Evolutionary conservation across 1,140 invertebrate species (phyloP).

Genomic region (Hypothenemus hampei): DNA sequence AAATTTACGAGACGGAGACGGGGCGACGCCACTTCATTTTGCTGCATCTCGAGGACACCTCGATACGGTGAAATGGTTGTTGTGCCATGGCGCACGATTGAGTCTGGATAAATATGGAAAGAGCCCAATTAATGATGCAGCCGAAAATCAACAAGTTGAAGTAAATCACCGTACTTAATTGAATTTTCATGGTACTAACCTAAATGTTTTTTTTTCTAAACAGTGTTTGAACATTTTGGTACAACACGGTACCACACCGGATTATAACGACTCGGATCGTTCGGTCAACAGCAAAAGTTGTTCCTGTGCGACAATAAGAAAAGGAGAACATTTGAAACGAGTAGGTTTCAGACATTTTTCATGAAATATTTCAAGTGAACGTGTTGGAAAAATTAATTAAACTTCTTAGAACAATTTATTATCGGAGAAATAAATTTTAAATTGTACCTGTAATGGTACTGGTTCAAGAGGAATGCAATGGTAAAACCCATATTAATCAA

Average conservation of each 20-base stretch:
- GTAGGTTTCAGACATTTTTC: slow-evolving; percentile 14
- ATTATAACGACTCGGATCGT: slow-evolving; percentile 47
- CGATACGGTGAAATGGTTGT: slow-evolving; percentile 75
- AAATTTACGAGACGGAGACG: slow-evolving; percentile 78
- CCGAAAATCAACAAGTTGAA: slow-evolving; percentile 83
- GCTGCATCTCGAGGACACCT: slow-evolving; percentile 77
- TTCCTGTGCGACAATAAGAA: slow-evolving; percentile 38
- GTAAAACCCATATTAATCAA: too few species aligned
- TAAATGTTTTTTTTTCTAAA: slow-evolving; percentile 36
- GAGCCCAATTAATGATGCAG: slow-evolving; percentile 83
- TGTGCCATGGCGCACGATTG: slow-evolving; percentile 71
- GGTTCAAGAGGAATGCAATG: too few species aligned
- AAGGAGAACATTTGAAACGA: slow-evolving; percentile 35
- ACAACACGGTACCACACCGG: slow-evolving; percentile 63
- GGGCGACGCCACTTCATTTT: slow-evolving; percentile 74
- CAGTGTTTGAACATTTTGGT: slow-evolving; percentile 73
- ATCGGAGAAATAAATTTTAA: too few species aligned
- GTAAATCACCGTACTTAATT: slow-evolving; percentile 51
- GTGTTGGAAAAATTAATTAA: neutral
- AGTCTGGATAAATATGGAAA: slow-evolving; percentile 79
- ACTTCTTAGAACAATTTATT: too few species aligned
- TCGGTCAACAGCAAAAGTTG: slow-evolving; percentile 29
- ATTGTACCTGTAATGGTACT: too few species aligned
- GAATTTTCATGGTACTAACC: neutral
- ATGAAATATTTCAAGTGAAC: neutral